These are phyloP conservation scores for Diachasma alloeum DNA, from an alignment of 1,140 invertebrate genomes.

Conservation along the genomic window DNA sequence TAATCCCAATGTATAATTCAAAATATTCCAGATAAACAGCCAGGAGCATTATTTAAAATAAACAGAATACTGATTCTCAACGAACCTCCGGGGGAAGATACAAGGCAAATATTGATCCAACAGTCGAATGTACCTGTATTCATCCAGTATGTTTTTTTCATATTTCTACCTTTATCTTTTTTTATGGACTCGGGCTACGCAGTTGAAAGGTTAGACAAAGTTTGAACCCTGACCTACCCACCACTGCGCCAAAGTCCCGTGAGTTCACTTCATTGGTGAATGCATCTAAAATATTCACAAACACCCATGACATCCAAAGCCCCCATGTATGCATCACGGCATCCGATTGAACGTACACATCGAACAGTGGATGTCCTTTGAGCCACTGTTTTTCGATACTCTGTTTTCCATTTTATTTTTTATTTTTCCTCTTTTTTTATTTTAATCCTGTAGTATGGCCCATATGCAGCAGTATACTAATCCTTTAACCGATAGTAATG, in stretches of 20 bases:
- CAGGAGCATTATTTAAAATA: background rate
- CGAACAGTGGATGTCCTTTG: conserved; percentile 12
- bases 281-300: conserved; percentile 36
- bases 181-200: background rate
- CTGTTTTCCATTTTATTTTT: background rate
- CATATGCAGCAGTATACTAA: conserved; percentile 9
- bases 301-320: conserved; percentile 14
- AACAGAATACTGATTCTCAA: background rate
- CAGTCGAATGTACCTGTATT: background rate
- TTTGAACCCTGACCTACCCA: conserved; percentile 37
- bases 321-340: background rate
- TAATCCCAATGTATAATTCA: background rate
- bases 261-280: conserved; percentile 31
- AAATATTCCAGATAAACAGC: background rate
- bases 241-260: conserved; percentile 19
- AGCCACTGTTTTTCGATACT: conserved; percentile 8
- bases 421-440: background rate
- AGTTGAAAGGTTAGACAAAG: conserved; percentile 8
- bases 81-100: background rate
- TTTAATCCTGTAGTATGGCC: background rate
- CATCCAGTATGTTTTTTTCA: background rate
- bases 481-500: conserved; percentile 23
- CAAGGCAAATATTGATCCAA: background rate
- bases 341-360: background rate
- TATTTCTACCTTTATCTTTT: background rate